Percentiles rank a stretch among this genome's conserved stretches.
Conservation (phyloP, 2,797 vertebrate species). For the Triplophysa yarkandensis region DNA sequence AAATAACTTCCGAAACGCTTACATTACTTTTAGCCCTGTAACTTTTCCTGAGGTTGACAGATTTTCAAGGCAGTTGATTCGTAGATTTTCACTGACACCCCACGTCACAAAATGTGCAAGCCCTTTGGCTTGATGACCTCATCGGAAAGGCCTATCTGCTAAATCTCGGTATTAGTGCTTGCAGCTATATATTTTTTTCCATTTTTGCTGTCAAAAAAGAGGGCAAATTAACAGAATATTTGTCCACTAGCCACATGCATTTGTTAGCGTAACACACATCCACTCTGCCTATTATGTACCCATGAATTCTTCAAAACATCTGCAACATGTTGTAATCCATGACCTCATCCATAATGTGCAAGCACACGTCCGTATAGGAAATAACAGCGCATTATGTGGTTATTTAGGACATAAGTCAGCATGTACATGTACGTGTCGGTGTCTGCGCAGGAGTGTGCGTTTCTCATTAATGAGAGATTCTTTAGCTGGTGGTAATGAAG, state of each 20-base stretch:
- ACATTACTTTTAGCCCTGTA: too few relatives aligned
- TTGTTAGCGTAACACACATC: background rate
- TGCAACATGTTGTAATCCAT: background rate
- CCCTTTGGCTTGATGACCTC: too few relatives aligned
- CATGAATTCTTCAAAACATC: background rate
- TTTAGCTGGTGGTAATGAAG: constrained; percentile 56
- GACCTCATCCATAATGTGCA: background rate
- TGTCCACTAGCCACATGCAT: background rate
- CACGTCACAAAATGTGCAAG: too few relatives aligned
- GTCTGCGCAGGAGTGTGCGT: constrained; percentile 16
- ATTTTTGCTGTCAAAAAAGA: too few relatives aligned
- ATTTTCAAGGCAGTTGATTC: too few relatives aligned
- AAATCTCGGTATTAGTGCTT: too few relatives aligned
- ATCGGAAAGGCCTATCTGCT: too few relatives aligned
- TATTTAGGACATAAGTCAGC: constrained; percentile 9
- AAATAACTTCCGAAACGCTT: too few relatives aligned
- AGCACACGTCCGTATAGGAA: constrained; percentile 1
- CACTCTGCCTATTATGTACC: background rate
- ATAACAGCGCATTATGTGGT: background rate
- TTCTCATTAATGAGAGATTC: constrained; percentile 46
- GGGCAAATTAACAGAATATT: too few relatives aligned
- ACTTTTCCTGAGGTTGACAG: too few relatives aligned
- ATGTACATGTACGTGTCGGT: constrained; percentile 6
- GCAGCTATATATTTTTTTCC: too few relatives aligned
- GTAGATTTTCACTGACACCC: too few relatives aligned